phyloP scores from a whole-genome alignment of 2,888 invertebrate species.

The Campoletis raptor region DNA sequence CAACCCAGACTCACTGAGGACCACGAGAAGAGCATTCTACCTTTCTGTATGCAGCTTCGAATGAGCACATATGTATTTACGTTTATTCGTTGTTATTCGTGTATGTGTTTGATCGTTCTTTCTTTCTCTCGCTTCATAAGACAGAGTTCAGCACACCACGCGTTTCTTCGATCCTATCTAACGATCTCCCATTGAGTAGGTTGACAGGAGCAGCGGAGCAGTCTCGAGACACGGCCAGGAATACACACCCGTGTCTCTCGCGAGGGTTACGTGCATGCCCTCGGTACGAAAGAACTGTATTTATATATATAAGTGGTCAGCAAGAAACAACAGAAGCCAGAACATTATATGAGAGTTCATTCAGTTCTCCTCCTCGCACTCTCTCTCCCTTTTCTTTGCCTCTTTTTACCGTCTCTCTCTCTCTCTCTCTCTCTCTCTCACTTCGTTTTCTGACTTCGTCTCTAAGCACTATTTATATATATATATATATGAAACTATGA shows the following conservation, averaged over 20 bases:
- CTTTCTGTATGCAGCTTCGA: constrained; percentile 8
- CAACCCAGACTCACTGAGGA: constrained; percentile 70
- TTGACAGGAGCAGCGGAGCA: constrained; percentile 69
- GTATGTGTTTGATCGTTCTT: background rate
- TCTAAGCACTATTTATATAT: constrained; percentile 50
- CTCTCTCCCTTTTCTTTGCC: constrained; percentile 16
- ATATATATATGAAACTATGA: background rate
- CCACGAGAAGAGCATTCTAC: constrained; percentile 65
- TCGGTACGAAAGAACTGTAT: background rate
- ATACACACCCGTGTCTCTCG: constrained; percentile 38
- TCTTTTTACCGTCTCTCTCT: background rate
- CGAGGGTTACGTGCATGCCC: constrained; percentile 21
- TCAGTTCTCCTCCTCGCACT: constrained; percentile 3
- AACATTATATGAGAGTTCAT: constrained; percentile 41
- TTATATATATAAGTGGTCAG: background rate
- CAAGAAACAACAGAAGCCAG: constrained; percentile 37
- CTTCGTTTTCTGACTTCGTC: constrained; percentile 24
- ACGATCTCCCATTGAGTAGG: constrained; percentile 83
- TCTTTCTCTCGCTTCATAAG: constrained; percentile 41
- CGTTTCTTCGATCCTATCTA: constrained; percentile 78
- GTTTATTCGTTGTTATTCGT: background rate
- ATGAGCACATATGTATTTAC: background rate
- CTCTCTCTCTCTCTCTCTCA: constrained; percentile 1
- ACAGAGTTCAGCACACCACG: constrained; percentile 47
- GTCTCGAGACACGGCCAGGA: constrained; percentile 29